Conservation (phyloP, 2,113 vertebrate species). For the Petrocephalus microphthalmus region DNA sequence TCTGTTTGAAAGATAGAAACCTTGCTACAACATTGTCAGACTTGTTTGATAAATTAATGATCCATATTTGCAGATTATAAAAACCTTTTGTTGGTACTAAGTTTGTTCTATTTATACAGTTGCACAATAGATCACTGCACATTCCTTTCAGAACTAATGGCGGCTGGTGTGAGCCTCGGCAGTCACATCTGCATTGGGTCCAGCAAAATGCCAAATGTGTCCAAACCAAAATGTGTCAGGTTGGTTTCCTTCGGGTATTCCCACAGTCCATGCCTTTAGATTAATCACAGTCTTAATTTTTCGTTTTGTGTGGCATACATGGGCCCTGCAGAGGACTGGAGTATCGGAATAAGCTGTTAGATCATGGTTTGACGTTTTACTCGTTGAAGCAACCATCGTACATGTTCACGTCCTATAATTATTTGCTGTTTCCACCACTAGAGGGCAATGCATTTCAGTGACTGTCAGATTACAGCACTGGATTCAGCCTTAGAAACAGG, state of each 20-base stretch:
- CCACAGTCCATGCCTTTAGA: neutral
- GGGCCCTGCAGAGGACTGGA: neutral
- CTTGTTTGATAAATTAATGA: neutral
- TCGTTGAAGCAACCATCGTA: neutral
- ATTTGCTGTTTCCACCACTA: neutral
- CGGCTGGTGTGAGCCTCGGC: neutral
- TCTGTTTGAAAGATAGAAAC: neutral
- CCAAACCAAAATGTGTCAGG: too few species aligned
- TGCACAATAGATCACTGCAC: neutral
- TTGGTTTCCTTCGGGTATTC: neutral
- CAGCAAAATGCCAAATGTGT: too few species aligned
- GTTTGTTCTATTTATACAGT: neutral
- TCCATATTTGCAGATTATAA: neutral
- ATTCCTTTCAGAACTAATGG: neutral
- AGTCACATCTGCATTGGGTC: neutral
- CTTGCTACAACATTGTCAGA: neutral
- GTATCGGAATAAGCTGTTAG: neutral
- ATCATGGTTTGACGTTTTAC: neutral
- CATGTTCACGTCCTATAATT: neutral
- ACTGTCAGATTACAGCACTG: neutral
- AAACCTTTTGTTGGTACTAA: neutral
- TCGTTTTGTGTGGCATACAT: neutral
- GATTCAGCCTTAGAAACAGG: neutral
- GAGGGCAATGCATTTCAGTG: neutral
- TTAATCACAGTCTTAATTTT: neutral